These are phyloP conservation scores for Lepidostoma basale DNA, from an alignment of 1,140 invertebrate genomes.

Conservation along the genomic window DNA sequence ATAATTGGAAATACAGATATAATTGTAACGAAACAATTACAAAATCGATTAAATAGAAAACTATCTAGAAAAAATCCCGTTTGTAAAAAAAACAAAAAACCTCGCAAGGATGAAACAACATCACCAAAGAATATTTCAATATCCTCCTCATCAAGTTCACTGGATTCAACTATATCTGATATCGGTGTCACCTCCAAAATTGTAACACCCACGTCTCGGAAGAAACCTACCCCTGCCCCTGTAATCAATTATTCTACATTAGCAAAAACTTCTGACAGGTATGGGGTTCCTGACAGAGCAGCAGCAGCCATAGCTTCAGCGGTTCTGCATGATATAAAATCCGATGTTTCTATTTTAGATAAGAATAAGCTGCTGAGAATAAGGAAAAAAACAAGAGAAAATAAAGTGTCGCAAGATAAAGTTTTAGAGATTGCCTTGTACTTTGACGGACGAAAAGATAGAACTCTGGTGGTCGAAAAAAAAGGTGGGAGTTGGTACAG, in stretches of 20 bases:
- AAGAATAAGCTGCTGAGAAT: slow-evolving; percentile 47
- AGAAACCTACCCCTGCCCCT: background rate
- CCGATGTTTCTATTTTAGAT: slow-evolving; percentile 45
- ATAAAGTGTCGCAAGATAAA: slow-evolving; percentile 9
- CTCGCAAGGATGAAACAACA: no score
- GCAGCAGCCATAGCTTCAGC: slow-evolving; percentile 47
- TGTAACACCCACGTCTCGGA: background rate
- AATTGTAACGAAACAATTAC: no score
- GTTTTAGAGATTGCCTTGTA: slow-evolving; percentile 34
- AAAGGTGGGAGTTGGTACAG: slow-evolving; percentile 43
- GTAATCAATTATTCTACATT: slow-evolving; percentile 30
- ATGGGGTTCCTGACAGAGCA: slow-evolving; percentile 48
- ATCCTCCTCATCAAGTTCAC: background rate
- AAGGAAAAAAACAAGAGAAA: slow-evolving; percentile 38
- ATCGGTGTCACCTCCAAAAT: slow-evolving; percentile 20
- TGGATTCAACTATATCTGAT: slow-evolving; percentile 9
- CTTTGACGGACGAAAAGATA: slow-evolving; percentile 49
- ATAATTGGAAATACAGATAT: no score
- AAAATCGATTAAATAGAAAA: no score
- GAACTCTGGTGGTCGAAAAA: slow-evolving; percentile 46
- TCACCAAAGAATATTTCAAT: background rate
- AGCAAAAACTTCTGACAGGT: slow-evolving; percentile 47
- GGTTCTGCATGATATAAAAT: slow-evolving; percentile 45
- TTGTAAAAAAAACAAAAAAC: no score
- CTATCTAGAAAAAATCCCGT: no score